Conservation (phyloP, 2,888 invertebrate species). For the Diarsia mendica region DNA sequence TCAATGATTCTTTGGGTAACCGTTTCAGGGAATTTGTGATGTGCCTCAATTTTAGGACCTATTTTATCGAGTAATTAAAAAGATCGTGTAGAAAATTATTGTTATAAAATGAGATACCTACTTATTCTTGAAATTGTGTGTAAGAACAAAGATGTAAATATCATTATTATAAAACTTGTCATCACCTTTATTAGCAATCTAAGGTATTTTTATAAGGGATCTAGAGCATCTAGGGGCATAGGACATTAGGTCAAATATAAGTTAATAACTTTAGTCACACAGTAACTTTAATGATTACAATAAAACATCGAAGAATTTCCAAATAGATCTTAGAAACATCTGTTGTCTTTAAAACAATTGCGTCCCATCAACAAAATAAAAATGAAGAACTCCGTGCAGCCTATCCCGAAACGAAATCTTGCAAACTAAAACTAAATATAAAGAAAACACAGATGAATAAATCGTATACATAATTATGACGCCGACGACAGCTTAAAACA, state of each 20-base stretch:
- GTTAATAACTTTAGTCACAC: not conserved
- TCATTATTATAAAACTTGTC: not conserved
- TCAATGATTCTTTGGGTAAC: not conserved
- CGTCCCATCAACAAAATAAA: too few relatives aligned
- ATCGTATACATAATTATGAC: conserved; percentile 31
- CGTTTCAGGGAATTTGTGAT: not conserved
- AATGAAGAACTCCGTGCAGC: not conserved
- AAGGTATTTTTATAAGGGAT: too few relatives aligned
- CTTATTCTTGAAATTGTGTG: not conserved
- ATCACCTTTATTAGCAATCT: not conserved
- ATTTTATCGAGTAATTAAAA: not conserved
- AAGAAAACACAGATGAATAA: conserved; percentile 31
- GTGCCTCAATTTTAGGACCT: not conserved
- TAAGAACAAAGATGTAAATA: not conserved
- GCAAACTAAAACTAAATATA: not conserved
- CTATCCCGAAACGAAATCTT: conserved; percentile 13
- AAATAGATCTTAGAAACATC: not conserved
- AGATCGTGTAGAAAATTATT: not conserved
- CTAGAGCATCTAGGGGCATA: too few relatives aligned
- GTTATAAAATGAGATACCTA: not conserved
- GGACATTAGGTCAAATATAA: too few relatives aligned
- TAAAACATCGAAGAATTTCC: too few relatives aligned
- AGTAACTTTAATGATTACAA: not conserved
- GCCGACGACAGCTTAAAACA: conserved; percentile 45
- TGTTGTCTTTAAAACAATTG: not conserved